Evolutionary conservation across 2,797 vertebrate genomes (phyloP).

Genomic region (Paramormyrops hopkinsi): DNA sequence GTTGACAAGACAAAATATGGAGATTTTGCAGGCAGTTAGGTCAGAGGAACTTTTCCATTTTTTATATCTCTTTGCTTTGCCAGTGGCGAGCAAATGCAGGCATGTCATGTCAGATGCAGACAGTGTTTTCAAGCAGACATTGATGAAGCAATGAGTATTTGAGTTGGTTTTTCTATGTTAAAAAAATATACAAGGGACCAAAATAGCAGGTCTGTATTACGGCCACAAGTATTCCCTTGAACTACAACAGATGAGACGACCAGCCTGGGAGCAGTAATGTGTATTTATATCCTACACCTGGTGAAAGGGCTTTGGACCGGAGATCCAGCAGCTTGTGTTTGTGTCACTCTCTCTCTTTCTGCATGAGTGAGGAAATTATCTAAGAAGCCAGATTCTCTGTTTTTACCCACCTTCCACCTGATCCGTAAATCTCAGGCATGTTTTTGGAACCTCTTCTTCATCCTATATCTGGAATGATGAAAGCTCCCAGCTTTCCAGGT

Average conservation of each 20-base stretch:
- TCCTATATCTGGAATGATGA: not conserved
- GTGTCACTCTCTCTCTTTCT: not conserved
- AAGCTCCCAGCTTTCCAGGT: not conserved
- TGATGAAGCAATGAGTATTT: not conserved
- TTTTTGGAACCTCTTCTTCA: not conserved
- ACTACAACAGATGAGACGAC: constrained; percentile 18
- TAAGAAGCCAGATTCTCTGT: not conserved
- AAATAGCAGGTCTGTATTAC: not conserved
- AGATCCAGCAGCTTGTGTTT: not conserved
- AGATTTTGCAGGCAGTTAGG: not conserved
- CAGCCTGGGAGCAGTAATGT: constrained; percentile 22
- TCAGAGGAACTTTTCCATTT: not conserved
- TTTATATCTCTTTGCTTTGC: not conserved
- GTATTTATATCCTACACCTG: constrained; percentile 38
- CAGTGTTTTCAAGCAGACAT: not conserved
- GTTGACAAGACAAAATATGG: not conserved
- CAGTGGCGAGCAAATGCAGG: not conserved
- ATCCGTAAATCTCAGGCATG: not conserved
- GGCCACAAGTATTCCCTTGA: not conserved
- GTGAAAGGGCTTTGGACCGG: constrained; percentile 4
- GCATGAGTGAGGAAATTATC: not conserved
- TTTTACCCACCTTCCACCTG: not conserved
- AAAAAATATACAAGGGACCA: not conserved
- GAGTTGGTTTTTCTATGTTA: not conserved
- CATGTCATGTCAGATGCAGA: not conserved